These are phyloP conservation scores for Dinocampus coccinellae DNA, from an alignment of 2,888 invertebrate species.

Conservation along the genomic window DNA sequence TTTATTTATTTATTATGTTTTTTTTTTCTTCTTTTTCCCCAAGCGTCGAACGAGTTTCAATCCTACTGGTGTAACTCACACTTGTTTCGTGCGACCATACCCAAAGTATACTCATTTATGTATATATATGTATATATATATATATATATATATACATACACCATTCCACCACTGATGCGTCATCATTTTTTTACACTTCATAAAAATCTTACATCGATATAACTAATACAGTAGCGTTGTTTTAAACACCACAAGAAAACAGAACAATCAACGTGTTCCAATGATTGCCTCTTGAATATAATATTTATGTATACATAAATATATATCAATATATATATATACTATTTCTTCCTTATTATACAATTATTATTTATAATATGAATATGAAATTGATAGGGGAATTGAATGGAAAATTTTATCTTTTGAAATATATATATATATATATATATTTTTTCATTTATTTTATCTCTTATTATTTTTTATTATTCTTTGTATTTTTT, in stretches of 20 bases:
- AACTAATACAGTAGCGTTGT: neutral
- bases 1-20: conserved; percentile 6
- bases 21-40: conserved; percentile 40
- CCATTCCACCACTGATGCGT: conserved; percentile 31
- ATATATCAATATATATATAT: neutral
- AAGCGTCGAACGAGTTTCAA: conserved; percentile 47
- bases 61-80: conserved; percentile 29
- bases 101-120: neutral
- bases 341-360: neutral
- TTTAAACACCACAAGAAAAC: conserved; percentile 5
- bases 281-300: conserved; percentile 1
- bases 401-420: neutral
- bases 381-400: neutral
- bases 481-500: neutral
- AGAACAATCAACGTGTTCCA: neutral
- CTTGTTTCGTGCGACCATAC: conserved; percentile 17
- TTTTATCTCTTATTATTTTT: neutral
- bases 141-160: neutral
- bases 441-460: neutral
- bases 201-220: neutral
- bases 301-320: neutral
- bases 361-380: neutral
- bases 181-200: conserved; percentile 27
- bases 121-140: neutral
- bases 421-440: no score